Base-by-base conservation (phyloP, 2,888 invertebrate species). In the Endotricha flammealis region DNA sequence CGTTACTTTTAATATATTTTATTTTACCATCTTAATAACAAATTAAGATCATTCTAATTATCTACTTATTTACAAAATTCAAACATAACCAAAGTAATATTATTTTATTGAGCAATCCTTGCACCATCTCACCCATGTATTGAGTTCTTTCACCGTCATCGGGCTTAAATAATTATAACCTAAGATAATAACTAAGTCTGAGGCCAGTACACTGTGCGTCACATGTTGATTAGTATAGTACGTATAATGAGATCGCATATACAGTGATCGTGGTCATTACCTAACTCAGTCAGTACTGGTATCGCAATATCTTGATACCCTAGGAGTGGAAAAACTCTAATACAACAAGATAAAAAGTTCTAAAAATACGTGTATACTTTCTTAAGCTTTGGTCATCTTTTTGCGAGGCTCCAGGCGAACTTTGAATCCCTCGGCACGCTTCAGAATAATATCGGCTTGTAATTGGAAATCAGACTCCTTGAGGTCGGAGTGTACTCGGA, bases 391-490 rank as follows among this genome's bases (percentile, higher is more conserved):
- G 38, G 81, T 63, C 40, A 57, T 50, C 44, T 64, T 64, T 48
- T 90, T 90, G 61, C 94, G 90, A 8, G 92, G 91, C 55, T 90
- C 88, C 23, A 95, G 79, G 44, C 88, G 90, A 36, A 95, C 90
- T 57, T 89, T 91, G 75, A 93, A 94, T 4, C 93, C 93, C 66
- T 93, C 93, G 25, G 91, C 89, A 32, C 93, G 89, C 72, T 94
- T 94, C 41, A 94, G 73, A 55, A 94, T 94, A 46, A 94, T 92
- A 64, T 94, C 94, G 24, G 91, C 91, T 71, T 92, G 92, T 10
- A 94, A 86, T 62, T 89, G 86, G 73, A 93, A 94, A 52, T 93
- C 92, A 12, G 88, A 74, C 57, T 93, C 92, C 37, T 87, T 88
- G 12, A 91, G 73, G 62, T 92, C 91, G 3, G 92, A 92, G 40